Evolutionary conservation across 2,797 vertebrate genomes (phyloP).

Genomic region (Propithecus perrieri): DNA sequence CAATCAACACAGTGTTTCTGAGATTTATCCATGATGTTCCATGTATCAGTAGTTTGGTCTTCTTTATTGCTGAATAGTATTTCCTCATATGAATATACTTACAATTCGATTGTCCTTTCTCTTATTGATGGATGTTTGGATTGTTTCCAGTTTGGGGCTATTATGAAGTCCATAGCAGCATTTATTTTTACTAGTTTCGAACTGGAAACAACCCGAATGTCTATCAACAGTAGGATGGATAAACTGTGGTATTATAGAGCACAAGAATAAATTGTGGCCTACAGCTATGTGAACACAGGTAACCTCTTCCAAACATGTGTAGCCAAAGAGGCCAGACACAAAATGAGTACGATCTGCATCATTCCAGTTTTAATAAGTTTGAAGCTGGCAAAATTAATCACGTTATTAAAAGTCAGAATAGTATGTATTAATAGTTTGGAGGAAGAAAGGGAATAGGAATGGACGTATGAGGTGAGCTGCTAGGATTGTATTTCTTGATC

Average conservation of each 20-base stretch:
- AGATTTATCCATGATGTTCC: background rate
- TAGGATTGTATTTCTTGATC: background rate
- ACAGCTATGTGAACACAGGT: background rate
- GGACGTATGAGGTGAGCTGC: background rate
- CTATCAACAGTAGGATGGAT: background rate
- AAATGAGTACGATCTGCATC: background rate
- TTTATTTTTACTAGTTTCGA: background rate
- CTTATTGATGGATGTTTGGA: background rate
- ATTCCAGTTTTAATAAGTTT: background rate
- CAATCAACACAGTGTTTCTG: background rate
- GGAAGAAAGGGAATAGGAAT: background rate
- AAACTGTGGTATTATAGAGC: background rate
- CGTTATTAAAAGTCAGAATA: background rate
- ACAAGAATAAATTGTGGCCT: background rate
- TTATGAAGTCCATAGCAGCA: background rate
- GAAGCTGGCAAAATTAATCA: background rate
- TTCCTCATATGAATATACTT: background rate
- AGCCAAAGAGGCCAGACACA: background rate
- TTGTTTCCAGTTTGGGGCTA: background rate
- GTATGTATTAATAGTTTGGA: background rate
- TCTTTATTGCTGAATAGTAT: slow-evolving; percentile 11
- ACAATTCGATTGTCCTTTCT: background rate
- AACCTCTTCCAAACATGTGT: background rate
- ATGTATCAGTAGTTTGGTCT: background rate
- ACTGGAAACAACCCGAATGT: background rate